Base-by-base conservation (phyloP, 2,113 vertebrate genomes). In the Rhinichthys klamathensis region DNA sequence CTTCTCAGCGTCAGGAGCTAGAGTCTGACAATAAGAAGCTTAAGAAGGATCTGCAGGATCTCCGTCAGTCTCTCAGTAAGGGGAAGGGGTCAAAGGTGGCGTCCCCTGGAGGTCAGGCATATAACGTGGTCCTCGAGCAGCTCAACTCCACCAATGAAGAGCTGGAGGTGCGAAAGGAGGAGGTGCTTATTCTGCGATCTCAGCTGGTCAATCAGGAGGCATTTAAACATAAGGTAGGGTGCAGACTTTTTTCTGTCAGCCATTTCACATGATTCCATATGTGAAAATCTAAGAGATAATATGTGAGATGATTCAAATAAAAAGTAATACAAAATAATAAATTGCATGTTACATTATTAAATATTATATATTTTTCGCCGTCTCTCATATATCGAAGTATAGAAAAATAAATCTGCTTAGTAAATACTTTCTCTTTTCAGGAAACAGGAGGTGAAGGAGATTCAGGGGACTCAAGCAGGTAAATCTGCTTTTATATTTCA, bases 1-100 rank as follows among this genome's bases (percentile, higher is more conserved):
- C 13, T 85, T 86, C 86, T 56, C 86, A 99, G 98, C 95, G 98
- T 49, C 97, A 98, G 90, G 97, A 99, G 72, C 94, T 99, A 41
- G 96, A 99, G 88, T 96, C 96, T 15, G 97, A 97, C 91, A 99
- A 99, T 87, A 98, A 97, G 91, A 97, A 96, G 69, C 91, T 99
- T 90, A 99, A 99, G 93, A 97, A 96, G 63, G 96, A 99, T 86
- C 91, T 99, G 82, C 96, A 96, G 73, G 95, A 97, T 85, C 91
- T 99, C 79, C 96, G 97, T 44, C 95, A 93, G 79, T 96, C 97
- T 15, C 93, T 99, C 54, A 94, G 94, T 44, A 95, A 95, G 74
- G 95, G 90, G 1, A 93, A 93, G 1, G 90, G 94, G 25, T 94
- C 95, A 0, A 92, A 94, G 25, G 80, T 93, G 65, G 93, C 94